A percentile compares a stretch with the other conserved stretches of the same genome.
These are phyloP conservation scores for Clistopyga incitator DNA, from an alignment of 2,888 invertebrate genomes.

Conservation along the genomic window DNA sequence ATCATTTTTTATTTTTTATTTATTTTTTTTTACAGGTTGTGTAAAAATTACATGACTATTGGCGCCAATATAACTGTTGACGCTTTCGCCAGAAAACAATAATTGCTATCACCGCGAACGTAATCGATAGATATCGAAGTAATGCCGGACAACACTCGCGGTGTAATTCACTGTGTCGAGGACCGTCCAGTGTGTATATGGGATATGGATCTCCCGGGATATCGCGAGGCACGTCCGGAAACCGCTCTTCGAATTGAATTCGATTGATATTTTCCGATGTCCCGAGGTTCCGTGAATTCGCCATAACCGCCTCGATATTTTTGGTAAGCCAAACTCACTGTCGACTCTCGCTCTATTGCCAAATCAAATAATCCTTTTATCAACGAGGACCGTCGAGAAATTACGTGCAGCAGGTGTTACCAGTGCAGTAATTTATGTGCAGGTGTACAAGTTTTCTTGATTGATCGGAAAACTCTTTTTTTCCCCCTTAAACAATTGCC, in stretches of 20 bases:
- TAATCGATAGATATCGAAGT: constrained; percentile 69
- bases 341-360: constrained; percentile 48
- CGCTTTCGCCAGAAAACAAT: constrained; percentile 63
- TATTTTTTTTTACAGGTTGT: background rate
- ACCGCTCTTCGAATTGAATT: constrained; percentile 79
- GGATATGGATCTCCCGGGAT: constrained; percentile 39
- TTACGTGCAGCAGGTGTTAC: background rate
- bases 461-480: background rate
- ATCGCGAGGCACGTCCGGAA: constrained; percentile 75
- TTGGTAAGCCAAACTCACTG: constrained; percentile 61
- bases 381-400: constrained; percentile 38
- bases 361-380: constrained; percentile 64
- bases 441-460: background rate
- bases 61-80: constrained; percentile 21
- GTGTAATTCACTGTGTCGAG: constrained; percentile 74
- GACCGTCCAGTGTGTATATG: constrained; percentile 3
- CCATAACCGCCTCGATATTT: constrained; percentile 72
- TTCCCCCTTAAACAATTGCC: background rate
- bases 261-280: constrained; percentile 77
- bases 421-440: background rate
- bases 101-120: constrained; percentile 74
- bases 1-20: too few relatives aligned
- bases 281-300: constrained; percentile 69
- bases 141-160: constrained; percentile 71
- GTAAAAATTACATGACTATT: background rate